Percentiles rank a stretch among this genome's conserved stretches.
Evolutionary conservation across 1,140 invertebrate genomes (phyloP).

Genomic region (Melitaea cinxia): DNA sequence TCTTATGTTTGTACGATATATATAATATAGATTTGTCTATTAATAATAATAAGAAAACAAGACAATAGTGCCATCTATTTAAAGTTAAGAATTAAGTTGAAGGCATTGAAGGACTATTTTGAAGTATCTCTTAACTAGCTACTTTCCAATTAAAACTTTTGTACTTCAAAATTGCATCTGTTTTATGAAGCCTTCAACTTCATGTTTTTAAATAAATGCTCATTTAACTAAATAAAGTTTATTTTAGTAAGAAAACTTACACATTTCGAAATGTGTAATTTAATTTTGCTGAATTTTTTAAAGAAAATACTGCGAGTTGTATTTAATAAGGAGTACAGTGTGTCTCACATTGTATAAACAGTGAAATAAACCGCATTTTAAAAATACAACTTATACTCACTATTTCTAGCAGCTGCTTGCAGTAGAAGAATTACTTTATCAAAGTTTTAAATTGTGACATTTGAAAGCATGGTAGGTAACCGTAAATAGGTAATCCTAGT

Average conservation of each 20-base stretch:
- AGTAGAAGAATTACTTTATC: too few relatives aligned
- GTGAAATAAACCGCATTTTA: background rate
- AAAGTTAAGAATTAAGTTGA: too few relatives aligned
- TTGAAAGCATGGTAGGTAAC: too few relatives aligned
- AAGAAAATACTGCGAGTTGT: background rate
- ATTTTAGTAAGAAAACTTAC: slow-evolving; percentile 2
- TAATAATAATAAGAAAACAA: too few relatives aligned
- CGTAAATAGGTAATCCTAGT: too few relatives aligned
- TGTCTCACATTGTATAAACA: background rate
- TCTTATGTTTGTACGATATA: background rate
- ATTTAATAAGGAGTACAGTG: background rate
- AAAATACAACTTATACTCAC: too few relatives aligned
- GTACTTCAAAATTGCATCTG: background rate
- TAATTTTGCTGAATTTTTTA: slow-evolving; percentile 19
- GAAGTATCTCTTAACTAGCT: background rate
- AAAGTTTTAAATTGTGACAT: too few relatives aligned
- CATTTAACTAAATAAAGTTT: background rate
- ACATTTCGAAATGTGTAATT: background rate
- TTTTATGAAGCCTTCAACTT: background rate
- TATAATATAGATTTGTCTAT: too few relatives aligned
- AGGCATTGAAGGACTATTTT: too few relatives aligned
- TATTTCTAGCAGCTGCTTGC: too few relatives aligned
- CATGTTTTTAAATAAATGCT: background rate
- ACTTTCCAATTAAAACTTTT: background rate
- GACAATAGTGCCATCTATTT: too few relatives aligned